Evolutionary conservation across 2,888 invertebrate species (phyloP).

Genomic region (Tryphoninae sp.): DNA sequence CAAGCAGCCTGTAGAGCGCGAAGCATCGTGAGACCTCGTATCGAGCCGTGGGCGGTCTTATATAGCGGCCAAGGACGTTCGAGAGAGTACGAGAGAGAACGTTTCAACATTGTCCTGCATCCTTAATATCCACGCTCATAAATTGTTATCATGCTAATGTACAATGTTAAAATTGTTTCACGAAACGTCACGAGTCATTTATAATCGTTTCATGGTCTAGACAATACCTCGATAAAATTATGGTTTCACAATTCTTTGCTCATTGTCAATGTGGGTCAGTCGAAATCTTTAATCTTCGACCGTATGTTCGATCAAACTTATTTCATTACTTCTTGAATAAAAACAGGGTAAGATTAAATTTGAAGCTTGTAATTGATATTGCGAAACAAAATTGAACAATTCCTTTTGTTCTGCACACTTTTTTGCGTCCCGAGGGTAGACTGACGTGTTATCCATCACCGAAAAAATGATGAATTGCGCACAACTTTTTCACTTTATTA

Average conservation of each 20-base stretch:
- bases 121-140: conserved; percentile 44
- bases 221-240: neutral
- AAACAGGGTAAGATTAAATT: too few species aligned
- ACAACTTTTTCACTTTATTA: neutral
- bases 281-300: neutral
- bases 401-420: neutral
- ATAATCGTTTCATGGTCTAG: neutral
- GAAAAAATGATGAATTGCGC: neutral
- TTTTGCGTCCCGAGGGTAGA: too few species aligned
- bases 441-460: too few species aligned
- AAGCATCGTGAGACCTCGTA: conserved; percentile 57
- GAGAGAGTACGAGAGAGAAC: conserved; percentile 26
- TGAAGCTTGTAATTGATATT: too few species aligned
- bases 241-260: neutral
- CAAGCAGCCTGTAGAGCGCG: conserved; percentile 38
- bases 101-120: conserved; percentile 58
- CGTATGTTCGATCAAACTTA: neutral
- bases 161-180: neutral
- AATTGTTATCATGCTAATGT: conserved; percentile 23
- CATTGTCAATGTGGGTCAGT: neutral
- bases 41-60: conserved; percentile 65
- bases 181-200: neutral
- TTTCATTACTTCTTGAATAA: too few species aligned
- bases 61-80: conserved; percentile 65
- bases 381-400: too few species aligned